Base-by-base conservation (phyloP, 2,113 vertebrate genomes). In the Perca flavescens region DNA sequence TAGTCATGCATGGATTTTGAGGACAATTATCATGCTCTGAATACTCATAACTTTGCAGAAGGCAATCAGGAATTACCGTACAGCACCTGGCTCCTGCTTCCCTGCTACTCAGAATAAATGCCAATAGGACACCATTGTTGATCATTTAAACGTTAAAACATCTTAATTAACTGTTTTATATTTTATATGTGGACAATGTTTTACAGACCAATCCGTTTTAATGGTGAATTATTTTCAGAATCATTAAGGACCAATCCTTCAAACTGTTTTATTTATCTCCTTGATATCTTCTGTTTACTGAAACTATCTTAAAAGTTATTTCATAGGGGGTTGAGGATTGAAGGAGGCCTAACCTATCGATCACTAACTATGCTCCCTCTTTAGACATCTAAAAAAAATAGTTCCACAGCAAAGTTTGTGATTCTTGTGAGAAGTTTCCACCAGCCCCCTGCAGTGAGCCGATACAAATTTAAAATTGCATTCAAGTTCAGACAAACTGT, bases 11-110 rank as follows among this genome's bases (percentile, higher is more conserved):
- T 91, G 77, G 5, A 62, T 71, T 91, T 87, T 43, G 47, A 84
- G 88, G 89, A 77, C 90, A 84, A 93, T 91, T 88, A 92, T 91
- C 88, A 91, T 88, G 91, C 91, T 93, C 89, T 89, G 83, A 90
- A 93, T 85, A 88, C 75, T 79, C 78, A 78, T 65, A 77, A 67
- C 43, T 79, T 77, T 86, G 72, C n/a, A 65, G 65, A 21, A 56
- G 71, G 58, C 64, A 77, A 46, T 80, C 14, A 22, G 79, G 83
- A 79, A 78, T 72, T 79, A 54, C 60, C 47, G 11, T 9, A 62
- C 52, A 79, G 31, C 89, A 93, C 86, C 89, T 91, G 91, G 84
- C 83, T 74, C 65, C 84, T 49, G 75, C 68, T 74, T 82, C 52
- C 46, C 57, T 52, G 49, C 52, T n/a, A n/a, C 36, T 74, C 60